These are phyloP conservation scores for Tortrix viridana DNA, from an alignment of 2,888 invertebrate species.

Conservation along the genomic window DNA sequence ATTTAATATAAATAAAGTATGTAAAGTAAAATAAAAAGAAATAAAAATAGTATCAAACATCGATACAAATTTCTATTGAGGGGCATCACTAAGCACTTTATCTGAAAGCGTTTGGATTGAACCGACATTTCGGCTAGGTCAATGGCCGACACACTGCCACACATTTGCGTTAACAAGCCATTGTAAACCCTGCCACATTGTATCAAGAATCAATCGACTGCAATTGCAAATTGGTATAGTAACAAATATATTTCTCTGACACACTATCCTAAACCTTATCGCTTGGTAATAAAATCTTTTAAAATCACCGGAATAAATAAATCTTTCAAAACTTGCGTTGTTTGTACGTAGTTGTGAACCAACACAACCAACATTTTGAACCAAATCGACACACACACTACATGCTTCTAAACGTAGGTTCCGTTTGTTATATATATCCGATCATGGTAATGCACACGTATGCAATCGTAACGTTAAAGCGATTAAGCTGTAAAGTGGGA, in stretches of 20 bases:
- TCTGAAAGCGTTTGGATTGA: conserved; percentile 62
- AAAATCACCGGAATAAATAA: no score
- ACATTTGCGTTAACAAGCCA: conserved; percentile 56
- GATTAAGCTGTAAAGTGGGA: conserved; percentile 12
- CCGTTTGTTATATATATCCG: no score
- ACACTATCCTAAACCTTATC: neutral
- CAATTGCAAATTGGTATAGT: conserved; percentile 20
- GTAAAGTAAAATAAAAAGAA: no score
- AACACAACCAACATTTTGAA: no score
- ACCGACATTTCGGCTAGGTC: conserved; percentile 69
- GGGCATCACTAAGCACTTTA: conserved; percentile 60
- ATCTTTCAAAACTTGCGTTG: no score
- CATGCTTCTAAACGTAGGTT: no score
- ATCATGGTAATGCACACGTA: no score
- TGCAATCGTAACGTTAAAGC: no score
- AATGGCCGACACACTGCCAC: conserved; percentile 77
- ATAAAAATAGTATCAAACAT: no score
- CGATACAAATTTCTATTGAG: neutral
- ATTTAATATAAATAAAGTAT: no score
- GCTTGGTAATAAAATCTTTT: neutral
- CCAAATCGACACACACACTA: no score
- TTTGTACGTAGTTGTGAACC: no score
- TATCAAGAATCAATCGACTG: neutral
- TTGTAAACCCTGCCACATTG: conserved; percentile 42
- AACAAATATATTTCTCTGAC: neutral